A percentile compares a stretch with the other conserved stretches of the same genome.
These are phyloP conservation scores for Drosophila pallidifrons DNA, from an alignment of 1,140 invertebrate species.

Conservation along the genomic window DNA sequence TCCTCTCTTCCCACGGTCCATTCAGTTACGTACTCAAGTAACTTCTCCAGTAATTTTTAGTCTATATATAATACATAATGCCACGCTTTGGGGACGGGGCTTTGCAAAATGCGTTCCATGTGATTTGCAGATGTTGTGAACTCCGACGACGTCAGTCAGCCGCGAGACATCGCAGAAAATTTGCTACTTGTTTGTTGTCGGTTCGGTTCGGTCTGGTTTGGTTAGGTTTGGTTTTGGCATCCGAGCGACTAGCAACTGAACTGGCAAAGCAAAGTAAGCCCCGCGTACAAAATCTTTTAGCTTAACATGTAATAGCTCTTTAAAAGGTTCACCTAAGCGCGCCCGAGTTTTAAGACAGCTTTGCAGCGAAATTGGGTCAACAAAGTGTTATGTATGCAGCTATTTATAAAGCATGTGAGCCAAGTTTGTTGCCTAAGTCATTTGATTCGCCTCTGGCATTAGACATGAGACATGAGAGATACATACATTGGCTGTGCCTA, in stretches of 20 bases:
- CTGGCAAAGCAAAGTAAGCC: slow-evolving; percentile 3
- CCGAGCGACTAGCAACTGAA: not conserved
- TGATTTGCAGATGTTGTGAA: slow-evolving; percentile 45
- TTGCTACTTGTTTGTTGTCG: slow-evolving; percentile 47
- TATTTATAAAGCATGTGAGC: slow-evolving; percentile 74
- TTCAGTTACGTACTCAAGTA: slow-evolving; percentile 8
- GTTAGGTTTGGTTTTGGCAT: slow-evolving; percentile 16
- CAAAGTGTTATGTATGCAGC: slow-evolving; percentile 77
- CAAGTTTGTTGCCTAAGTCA: slow-evolving; percentile 57
- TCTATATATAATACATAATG: slow-evolving; percentile 11
- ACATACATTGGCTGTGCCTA: slow-evolving; percentile 26
- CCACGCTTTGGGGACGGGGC: slow-evolving; percentile 15
- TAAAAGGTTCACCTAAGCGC: slow-evolving; percentile 76
- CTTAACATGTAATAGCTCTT: slow-evolving; percentile 80
- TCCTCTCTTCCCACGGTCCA: slow-evolving; percentile 19
- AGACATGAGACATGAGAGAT: slow-evolving; percentile 25
- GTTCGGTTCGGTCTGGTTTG: slow-evolving; percentile 19
- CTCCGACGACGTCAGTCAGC: slow-evolving; percentile 48
- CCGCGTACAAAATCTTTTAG: slow-evolving; percentile 59
- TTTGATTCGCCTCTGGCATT: slow-evolving; percentile 59
- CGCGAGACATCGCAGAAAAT: slow-evolving; percentile 66
- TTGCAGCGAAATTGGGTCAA: slow-evolving; percentile 67
- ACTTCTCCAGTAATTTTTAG: slow-evolving; percentile 22
- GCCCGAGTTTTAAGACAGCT: slow-evolving; percentile 52
- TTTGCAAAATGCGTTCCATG: slow-evolving; percentile 51